Evolutionary conservation across 2,888 invertebrate species (phyloP).

Genomic region (Ormyrus rosae): DNA sequence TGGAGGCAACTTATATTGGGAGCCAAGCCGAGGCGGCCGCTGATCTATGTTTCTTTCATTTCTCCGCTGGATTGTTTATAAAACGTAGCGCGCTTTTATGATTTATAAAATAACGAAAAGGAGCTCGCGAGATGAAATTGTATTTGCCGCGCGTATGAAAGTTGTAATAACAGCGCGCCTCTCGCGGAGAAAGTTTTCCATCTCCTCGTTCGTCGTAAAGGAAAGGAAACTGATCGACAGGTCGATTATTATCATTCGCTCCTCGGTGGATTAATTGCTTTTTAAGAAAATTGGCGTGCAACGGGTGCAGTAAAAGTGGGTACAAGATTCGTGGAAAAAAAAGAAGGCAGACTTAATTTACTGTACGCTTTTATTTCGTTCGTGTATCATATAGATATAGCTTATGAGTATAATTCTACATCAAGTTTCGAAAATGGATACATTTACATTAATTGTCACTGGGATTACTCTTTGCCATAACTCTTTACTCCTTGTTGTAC

Average conservation of each 20-base stretch:
- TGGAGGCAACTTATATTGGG: slow-evolving; percentile 59
- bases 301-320: background rate
- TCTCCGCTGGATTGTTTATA: slow-evolving; percentile 35
- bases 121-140: slow-evolving; percentile 14
- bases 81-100: slow-evolving; percentile 20
- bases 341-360: slow-evolving; percentile 64
- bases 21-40: background rate
- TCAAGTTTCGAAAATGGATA: slow-evolving; percentile 76
- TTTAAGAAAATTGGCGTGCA: no score
- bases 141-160: background rate
- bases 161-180: background rate
- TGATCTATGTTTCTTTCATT: slow-evolving; percentile 44
- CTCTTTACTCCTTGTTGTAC: slow-evolving; percentile 52
- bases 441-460: slow-evolving; percentile 77
- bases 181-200: no score
- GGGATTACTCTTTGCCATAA: slow-evolving; percentile 70
- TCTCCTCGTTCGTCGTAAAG: no score
- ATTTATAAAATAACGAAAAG: slow-evolving; percentile 29
- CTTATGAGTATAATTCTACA: slow-evolving; percentile 76
- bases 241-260: no score
- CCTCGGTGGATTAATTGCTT: no score
- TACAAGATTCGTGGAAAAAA: slow-evolving; percentile 36
- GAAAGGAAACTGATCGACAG: no score
- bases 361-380: slow-evolving; percentile 75
- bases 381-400: slow-evolving; percentile 76